Evolutionary conservation across 2,113 vertebrate genomes (phyloP).

Genomic region (Saguinus midas): DNA sequence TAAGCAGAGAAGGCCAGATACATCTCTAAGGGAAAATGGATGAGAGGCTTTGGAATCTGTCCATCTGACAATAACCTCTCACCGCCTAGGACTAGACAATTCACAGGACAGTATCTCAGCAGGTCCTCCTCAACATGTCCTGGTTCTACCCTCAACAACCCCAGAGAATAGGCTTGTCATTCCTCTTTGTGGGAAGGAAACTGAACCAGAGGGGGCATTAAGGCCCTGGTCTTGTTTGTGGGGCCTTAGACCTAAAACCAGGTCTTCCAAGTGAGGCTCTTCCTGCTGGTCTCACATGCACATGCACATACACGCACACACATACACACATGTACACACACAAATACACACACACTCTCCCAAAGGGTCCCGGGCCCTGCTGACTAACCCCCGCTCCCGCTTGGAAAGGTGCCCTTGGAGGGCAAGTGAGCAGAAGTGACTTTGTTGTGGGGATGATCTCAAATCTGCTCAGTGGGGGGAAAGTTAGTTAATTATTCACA

Average conservation of each 20-base stretch:
- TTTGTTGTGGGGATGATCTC: not conserved
- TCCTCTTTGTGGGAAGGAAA: not conserved
- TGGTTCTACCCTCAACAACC: not conserved
- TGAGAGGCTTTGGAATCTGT: not conserved
- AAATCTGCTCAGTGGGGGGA: not conserved
- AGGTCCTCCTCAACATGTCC: not conserved
- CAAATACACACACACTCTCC: not conserved
- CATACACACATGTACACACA: accelerated
- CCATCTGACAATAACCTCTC: not conserved
- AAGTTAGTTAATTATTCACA: not conserved
- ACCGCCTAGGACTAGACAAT: not conserved
- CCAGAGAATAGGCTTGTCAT: not conserved
- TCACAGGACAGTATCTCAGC: not conserved
- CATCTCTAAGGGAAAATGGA: not conserved
- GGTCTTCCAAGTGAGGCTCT: not conserved
- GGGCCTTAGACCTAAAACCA: not conserved
- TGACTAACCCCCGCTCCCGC: not conserved
- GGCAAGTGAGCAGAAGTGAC: not conserved
- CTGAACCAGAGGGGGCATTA: not conserved
- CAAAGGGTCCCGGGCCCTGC: not conserved
- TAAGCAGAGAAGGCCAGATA: not conserved
- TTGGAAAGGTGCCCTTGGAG: not conserved
- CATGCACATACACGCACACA: accelerated
- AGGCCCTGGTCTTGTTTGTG: not conserved
- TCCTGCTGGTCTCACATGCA: not conserved